Conservation (phyloP, 2,888 invertebrate species). For the Oscheius onirici region DNA sequence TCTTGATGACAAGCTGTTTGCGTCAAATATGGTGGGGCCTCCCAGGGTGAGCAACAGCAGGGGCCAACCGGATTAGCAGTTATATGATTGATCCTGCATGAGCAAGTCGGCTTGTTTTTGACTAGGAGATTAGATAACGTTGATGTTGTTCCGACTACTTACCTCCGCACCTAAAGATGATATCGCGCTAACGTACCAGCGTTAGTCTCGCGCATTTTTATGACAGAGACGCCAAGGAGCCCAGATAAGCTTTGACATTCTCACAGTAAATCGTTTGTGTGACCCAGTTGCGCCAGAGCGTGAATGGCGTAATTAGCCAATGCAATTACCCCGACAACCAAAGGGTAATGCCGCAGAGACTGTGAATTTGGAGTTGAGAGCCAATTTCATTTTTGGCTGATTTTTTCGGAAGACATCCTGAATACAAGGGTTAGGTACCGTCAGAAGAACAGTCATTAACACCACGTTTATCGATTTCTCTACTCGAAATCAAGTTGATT, state of each 20-base stretch:
- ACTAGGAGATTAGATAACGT: slow-evolving; percentile 30
- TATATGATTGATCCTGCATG: slow-evolving; percentile 28
- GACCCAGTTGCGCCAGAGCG: slow-evolving; percentile 29
- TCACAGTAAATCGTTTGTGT: slow-evolving; percentile 23
- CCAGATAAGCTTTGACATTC: slow-evolving; percentile 11
- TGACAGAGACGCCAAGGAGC: slow-evolving; percentile 14
- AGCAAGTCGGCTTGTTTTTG: slow-evolving; percentile 25
- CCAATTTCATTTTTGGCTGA: background rate
- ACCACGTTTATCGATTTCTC: too few species aligned
- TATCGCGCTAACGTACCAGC: slow-evolving; percentile 15
- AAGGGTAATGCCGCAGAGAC: background rate
- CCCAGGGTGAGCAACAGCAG: background rate
- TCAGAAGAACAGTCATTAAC: too few species aligned
- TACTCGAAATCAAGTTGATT: too few species aligned
- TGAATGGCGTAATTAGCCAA: slow-evolving; percentile 28
- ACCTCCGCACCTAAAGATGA: slow-evolving; percentile 28
- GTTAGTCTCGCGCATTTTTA: slow-evolving; percentile 11
- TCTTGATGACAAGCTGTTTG: background rate
- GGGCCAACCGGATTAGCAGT: slow-evolving; percentile 13
- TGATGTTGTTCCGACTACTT: slow-evolving; percentile 31
- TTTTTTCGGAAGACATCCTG: too few species aligned
- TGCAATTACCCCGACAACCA: slow-evolving; percentile 15
- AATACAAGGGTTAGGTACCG: too few species aligned
- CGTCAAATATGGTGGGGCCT: background rate
- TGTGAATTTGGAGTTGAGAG: slow-evolving; percentile 1